Evolutionary conservation across 1,140 invertebrate species (phyloP), one percentile per base, ranked within the genome.

Genomic region (Pentalonia nigronervosa): DNA sequence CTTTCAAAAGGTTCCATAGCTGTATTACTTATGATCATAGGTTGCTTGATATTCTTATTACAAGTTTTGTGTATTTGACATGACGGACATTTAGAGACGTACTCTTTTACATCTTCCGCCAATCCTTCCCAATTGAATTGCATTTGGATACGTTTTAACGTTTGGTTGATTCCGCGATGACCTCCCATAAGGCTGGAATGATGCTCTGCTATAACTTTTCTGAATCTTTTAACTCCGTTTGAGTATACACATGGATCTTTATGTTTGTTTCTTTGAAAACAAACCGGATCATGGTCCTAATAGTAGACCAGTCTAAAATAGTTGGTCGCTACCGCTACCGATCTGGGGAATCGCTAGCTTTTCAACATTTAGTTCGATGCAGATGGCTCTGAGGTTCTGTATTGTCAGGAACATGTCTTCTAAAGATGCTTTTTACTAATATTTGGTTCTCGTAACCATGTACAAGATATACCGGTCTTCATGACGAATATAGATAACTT

Each of bases 21-120:
- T 20, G 93, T 90, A 20, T 87, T 56, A 41, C 83, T 93, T 89
- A 76, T 90, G 6, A 94, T 94, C 47, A 95, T 91, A 0, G 95
- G 92, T 47, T 94, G 91, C 94, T 45, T n/a, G 41, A 87, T 34
- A 53, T 67, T 67, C 21, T 90, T 90, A 47, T 83, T 89, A n/a
- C 89, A 86, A 23, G 81, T 83, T 56, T 94, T 94, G 23, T 94
- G 93, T 1, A 93, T 25, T n/a, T 94, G 90, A 25, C 94, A 94
- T 30, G 56, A 83, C 1, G 25, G 17, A 25, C 94, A 94, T 17
- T 23, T 17, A 23, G 41, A 53, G 1, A 94, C 45, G 91, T 93
- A 94, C 2, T 81, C 90, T 48, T 81, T 93, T n/a, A 93, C 56
- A 23, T 87, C 56, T 25, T 87, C 30, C 6, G 36, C 56, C 21